Base-by-base conservation (phyloP, 1,140 invertebrate species). In the Apocrypta bakeri region DNA sequence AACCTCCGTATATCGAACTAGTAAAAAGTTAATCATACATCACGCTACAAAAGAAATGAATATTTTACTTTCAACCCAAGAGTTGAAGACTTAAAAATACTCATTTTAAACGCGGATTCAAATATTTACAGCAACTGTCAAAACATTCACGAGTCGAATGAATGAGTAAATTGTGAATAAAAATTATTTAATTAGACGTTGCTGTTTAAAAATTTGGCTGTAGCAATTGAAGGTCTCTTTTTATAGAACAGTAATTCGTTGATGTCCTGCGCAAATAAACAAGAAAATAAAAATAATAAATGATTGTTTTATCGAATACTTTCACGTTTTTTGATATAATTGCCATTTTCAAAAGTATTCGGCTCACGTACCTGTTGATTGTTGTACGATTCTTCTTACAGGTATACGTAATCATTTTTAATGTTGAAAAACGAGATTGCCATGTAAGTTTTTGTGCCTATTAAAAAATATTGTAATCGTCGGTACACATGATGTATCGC, bases 11-110 rank as follows among this genome's bases (percentile, higher is more conserved):
- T 61, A 78, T 48, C 75, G 33, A 48, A 69, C 31, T 25, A 69
- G 24, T n/a, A 29, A 71, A 79, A 69, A 69, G 17, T 17, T 56
- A 24, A 79, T 77, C 14, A 17, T 40, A 14, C 29, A 40, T 29
- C 4, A 69, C 17, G 29, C 21, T 0, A 79, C 25, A 79, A 69
- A 79, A n/a, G 66, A 69, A 31, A n/a, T 69, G 76, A 79, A 79
- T 79, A 48, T 66, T 27, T 79, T 31, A 0, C 17, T 31, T 42
- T 48, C 24, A 9, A 37, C 31, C 31, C 14, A 6, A 37, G 17
- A 71, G 31, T 37, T 17, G 27, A 56, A n/a, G 6, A 29, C 11
- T 3, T 25, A 66, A 66, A 66, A 27, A 66, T 9, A 66, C 63
- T 11, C 11, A 66, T 66, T 29, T 25, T 29, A 66, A 24, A 66